These are phyloP conservation scores for Dryomyza anilis DNA, from an alignment of 2,888 invertebrate species.

Conservation along the genomic window DNA sequence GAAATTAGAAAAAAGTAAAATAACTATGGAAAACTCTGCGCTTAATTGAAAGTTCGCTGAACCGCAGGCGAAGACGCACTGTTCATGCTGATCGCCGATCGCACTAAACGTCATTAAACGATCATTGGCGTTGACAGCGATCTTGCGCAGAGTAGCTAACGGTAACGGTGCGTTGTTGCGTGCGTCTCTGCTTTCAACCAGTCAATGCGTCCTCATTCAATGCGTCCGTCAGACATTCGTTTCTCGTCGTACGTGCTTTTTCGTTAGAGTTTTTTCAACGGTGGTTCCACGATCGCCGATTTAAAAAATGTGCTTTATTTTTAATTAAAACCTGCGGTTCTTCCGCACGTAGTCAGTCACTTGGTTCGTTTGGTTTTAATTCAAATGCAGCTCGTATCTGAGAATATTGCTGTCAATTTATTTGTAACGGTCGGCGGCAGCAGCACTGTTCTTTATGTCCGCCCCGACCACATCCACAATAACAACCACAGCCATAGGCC, in stretches of 20 bases:
- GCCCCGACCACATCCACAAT: conserved; percentile 7
- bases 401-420: conserved; percentile 25
- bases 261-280: no score
- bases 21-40: no score
- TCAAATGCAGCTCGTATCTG: conserved; percentile 6
- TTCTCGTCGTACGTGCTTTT: not conserved
- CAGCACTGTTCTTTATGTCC: no score
- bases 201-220: not conserved
- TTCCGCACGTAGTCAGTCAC: not conserved
- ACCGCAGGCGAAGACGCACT: not conserved
- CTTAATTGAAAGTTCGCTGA: not conserved
- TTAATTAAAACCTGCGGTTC: no score
- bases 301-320: no score
- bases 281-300: no score
- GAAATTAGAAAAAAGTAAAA: no score
- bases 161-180: not conserved
- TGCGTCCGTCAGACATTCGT: not conserved
- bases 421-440: conserved; percentile 27
- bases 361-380: not conserved
- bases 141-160: no score
- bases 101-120: not conserved
- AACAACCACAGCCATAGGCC: not conserved
- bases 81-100: not conserved
- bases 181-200: not conserved
- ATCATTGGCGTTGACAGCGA: no score